phyloP scores from a whole-genome alignment of 2,113 vertebrate genomes.

The Mandrillus leucophaeus region DNA sequence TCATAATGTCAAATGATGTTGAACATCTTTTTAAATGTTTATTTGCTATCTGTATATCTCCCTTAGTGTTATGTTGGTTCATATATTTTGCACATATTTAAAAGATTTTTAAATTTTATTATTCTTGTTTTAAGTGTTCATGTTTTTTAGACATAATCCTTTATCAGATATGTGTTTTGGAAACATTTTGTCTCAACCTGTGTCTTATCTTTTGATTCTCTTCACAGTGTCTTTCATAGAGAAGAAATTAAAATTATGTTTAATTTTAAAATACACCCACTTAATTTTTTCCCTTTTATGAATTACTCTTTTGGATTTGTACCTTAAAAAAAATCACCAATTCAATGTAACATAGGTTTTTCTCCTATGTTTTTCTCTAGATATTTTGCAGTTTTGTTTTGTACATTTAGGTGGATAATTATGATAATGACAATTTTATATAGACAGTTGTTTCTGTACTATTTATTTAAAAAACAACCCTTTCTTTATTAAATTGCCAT shows the following conservation, averaged over 20 bases:
- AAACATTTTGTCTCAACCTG: not conserved
- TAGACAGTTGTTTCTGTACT: not conserved
- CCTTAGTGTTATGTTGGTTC: not conserved
- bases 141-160: not conserved
- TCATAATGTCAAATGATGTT: too few species aligned
- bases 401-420: too few species aligned
- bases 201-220: not conserved
- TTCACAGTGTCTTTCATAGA: not conserved
- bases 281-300: not conserved
- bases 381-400: not conserved
- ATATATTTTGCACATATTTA: not conserved
- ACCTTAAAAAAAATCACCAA: not conserved
- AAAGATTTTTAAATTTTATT: not conserved
- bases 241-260: not conserved
- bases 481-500: not conserved
- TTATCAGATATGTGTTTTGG: not conserved
- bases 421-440: not conserved
- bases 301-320: not conserved
- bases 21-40: not conserved
- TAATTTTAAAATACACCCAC: not conserved
- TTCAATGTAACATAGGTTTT: not conserved
- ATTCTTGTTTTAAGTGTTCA: not conserved
- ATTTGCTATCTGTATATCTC: not conserved
- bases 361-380: not conserved
- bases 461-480: not conserved